These are phyloP conservation scores for Panopea generosa DNA, from an alignment of 2,888 invertebrate species.

Conservation along the genomic window DNA sequence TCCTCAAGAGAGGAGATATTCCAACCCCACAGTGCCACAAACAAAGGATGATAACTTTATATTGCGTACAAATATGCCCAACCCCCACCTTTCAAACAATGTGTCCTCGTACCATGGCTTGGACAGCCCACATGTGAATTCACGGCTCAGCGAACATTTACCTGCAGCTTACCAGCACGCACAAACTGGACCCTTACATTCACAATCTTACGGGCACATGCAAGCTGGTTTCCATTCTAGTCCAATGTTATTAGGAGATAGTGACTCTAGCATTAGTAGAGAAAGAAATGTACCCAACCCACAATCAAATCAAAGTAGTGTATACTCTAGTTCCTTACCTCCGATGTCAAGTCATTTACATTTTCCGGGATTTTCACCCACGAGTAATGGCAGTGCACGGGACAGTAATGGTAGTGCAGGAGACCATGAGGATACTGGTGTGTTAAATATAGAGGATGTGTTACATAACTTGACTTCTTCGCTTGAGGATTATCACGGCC, in stretches of 20 bases:
- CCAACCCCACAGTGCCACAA: conserved; percentile 68
- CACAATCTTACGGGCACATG: conserved; percentile 45
- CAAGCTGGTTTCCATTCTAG: conserved; percentile 59
- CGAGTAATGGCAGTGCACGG: not conserved
- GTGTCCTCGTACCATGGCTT: conserved; percentile 56
- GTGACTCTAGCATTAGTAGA: conserved; percentile 27
- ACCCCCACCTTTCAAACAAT: conserved; percentile 27
- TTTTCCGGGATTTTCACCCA: conserved; percentile 58
- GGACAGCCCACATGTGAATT: conserved; percentile 54
- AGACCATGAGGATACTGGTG: conserved; percentile 57
- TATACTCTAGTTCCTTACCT: conserved; percentile 43
- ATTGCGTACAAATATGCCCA: conserved; percentile 69
- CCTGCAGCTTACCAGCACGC: conserved; percentile 41
- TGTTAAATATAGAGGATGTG: conserved; percentile 81
- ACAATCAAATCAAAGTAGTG: conserved; percentile 48
- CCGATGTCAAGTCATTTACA: conserved; percentile 58
- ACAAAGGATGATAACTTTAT: conserved; percentile 78
- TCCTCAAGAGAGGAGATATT: conserved; percentile 69
- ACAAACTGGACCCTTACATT: conserved; percentile 40
- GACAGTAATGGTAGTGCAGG: conserved; percentile 29
- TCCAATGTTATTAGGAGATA: conserved; percentile 29
- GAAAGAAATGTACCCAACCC: conserved; percentile 17
- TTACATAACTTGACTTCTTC: conserved; percentile 81
- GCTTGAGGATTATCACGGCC: conserved; percentile 86
- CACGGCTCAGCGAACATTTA: conserved; percentile 47